phyloP scores from a whole-genome alignment of 2,797 vertebrate genomes.

The Hipposideros larvatus region DNA sequence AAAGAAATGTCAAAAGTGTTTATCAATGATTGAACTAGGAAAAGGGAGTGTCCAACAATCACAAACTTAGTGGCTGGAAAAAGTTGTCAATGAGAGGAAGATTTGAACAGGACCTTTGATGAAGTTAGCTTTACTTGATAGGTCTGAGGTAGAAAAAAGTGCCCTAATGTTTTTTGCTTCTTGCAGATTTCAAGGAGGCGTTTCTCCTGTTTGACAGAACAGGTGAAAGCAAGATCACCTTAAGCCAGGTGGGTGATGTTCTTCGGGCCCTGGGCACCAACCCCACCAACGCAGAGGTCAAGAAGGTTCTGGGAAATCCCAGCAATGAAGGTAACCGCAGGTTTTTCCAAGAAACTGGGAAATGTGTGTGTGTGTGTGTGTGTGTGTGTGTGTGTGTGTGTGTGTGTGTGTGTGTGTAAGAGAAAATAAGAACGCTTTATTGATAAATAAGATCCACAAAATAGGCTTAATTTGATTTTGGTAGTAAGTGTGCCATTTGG shows the following conservation, averaged over 20 bases:
- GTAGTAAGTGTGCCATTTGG: not conserved
- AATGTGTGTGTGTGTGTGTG: not conserved
- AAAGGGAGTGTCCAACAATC: not conserved
- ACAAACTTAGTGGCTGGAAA: not conserved
- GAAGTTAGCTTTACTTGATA: not conserved
- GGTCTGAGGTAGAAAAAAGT: not conserved
- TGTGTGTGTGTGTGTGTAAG: not conserved
- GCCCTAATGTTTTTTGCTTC: conserved; percentile 67
- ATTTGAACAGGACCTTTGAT: conserved; percentile 22
- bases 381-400: not conserved
- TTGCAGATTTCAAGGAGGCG: conserved; percentile 98
- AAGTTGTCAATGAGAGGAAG: conserved; percentile 1
- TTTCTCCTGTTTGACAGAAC: conserved; percentile 99
- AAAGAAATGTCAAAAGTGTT: not conserved
- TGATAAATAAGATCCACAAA: not conserved
- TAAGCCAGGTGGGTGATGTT: conserved; percentile 96
- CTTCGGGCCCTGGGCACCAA: conserved; percentile 98
- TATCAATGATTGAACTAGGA: not conserved
- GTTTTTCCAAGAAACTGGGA: not conserved
- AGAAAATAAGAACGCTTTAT: not conserved
- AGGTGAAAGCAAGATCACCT: conserved; percentile 95
- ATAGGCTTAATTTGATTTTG: not conserved
- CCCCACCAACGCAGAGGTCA: conserved; percentile 96
- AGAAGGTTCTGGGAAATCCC: conserved; percentile 94
- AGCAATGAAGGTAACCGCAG: conserved; percentile 91